Base-by-base conservation (phyloP, 2,888 invertebrate genomes). In the Hesperia comma region DNA sequence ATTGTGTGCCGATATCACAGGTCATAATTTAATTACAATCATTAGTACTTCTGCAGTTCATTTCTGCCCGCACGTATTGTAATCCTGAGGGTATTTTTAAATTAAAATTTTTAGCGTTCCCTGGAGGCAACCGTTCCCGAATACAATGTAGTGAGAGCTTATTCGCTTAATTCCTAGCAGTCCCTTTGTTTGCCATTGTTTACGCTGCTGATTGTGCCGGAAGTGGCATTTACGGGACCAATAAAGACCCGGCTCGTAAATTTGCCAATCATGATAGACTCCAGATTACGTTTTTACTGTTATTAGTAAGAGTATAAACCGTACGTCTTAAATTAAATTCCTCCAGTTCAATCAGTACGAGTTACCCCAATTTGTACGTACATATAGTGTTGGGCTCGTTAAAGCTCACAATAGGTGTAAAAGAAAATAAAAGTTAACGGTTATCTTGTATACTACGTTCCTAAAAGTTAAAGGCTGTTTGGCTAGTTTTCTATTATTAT, bases 181-280 rank as follows among this genome's bases (percentile, higher is more conserved):
- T 72, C 71, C 75, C 76, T 80, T 79, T 79, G 78, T 81, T 79
- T 75, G 75, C 74, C 68, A 76, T 79, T 81, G 78, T 83, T 83
- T 82, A 80, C 75, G 72, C 75, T 68, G 77, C 78, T 83, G 82
- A 82, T 82, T 83, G 79, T 79, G 75, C 77, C 72, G 75, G 74
- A 72, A 77, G 70, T 72, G 76, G 77, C 79, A 75, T 83, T 83
- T 81, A 77, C 78, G 74, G 71, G 71, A 73, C 78, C 78, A 82
- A 82, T 80, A 83, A 77, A 75, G 75, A 77, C 75, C 74, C 74
- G 69, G 70, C 76, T 78, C 77, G 79, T 81, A 81, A 83, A 79
- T 81, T 80, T 77, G 75, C 74, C 75, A 79, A 79, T 79, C 79
- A 78, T 77, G 76, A 77, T 77, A 73, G 75, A 77, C 69, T 77